Base-by-base conservation (phyloP, 2,113 vertebrate genomes). In the Microcebus jonahi region DNA sequence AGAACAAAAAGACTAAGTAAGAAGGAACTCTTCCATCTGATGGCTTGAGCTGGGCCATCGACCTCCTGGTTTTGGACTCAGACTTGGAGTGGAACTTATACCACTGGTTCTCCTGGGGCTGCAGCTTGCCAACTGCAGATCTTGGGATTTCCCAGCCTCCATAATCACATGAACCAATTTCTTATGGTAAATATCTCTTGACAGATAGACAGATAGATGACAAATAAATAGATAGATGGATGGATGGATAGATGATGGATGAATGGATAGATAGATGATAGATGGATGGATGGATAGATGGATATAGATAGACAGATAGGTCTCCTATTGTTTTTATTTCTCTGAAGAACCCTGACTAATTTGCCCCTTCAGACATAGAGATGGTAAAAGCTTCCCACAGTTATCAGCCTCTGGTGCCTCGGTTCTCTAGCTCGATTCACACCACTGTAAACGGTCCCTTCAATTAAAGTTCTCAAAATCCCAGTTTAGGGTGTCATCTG, bases 391-490 rank as follows among this genome's bases (percentile, higher is more conserved):
- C 48, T 75, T 55, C 53, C 68, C 10, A 15, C 15, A 55, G 18
- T 39, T 25, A 34, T 71, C 59, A 85, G 71, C 77, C 53, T 80
- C 31, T 65, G 63, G n/a, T 39, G 61, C 11, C 12, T 59, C 25
- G 10, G 34, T 50, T 86, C 6, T 45, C 11, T 21, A 6, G 29
- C 11, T 53, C 48, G 53, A 70, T 59, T 36, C 39, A 48, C 29
- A 65, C 29, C 31, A 79, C 67, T 48, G 39, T 27, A 86, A 71
- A 93, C 11, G 45, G 34, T 61, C 84, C 36, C n/a, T 90, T 91
- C 87, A 39, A 20, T 31, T 61, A 77, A 15, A 25, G 81, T 95
- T 65, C 73, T 82, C 53, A 70, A 9, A 91, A 53, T 70, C 61
- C 71, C 73, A 65, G 21, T 70, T 45, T 39, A 67, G 36, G 1